phyloP scores from a whole-genome alignment of 2,888 invertebrate genomes.

The Chrysomela aeneicollis region DNA sequence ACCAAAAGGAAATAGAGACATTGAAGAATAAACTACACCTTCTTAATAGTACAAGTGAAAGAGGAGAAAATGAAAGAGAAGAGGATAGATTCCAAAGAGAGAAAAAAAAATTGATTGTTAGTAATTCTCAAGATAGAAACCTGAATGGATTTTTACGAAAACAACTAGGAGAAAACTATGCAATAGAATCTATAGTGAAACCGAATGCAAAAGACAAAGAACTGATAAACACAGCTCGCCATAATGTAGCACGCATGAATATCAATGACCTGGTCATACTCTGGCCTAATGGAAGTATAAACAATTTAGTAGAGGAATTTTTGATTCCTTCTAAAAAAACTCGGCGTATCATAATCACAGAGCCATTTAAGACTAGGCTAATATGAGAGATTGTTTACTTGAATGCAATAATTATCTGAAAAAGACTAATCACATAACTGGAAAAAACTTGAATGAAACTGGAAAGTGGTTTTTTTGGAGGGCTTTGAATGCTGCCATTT shows the following conservation, averaged over 20 bases:
- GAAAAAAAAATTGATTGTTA: constrained; percentile 6
- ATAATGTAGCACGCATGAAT: constrained; percentile 2
- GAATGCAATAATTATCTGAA: constrained; percentile 3
- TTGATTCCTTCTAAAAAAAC: background rate
- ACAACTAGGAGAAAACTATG: constrained; percentile 8
- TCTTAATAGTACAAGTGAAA: background rate
- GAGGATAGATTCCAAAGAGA: background rate
- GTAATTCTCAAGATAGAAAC: constrained; percentile 10
- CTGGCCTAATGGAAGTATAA: constrained; percentile 6
- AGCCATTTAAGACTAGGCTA: background rate
- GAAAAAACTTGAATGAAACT: constrained; percentile 5
- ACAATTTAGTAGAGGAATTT: background rate
- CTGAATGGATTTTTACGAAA: background rate
- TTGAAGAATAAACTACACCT: background rate
- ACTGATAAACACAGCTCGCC: constrained; percentile 12
- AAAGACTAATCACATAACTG: constrained; percentile 4
- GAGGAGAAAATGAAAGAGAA: background rate
- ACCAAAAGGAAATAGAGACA: background rate
- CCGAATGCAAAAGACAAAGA: constrained; percentile 7
- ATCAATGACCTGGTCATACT: constrained; percentile 12
- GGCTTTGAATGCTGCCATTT: background rate
- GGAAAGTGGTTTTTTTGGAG: constrained; percentile 10
- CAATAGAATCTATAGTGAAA: constrained; percentile 8
- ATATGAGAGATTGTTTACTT: background rate
- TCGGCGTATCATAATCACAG: constrained; percentile 3